These are phyloP conservation scores for Gadus chalcogrammus DNA, from an alignment of 2,113 vertebrate genomes.

Conservation along the genomic window DNA sequence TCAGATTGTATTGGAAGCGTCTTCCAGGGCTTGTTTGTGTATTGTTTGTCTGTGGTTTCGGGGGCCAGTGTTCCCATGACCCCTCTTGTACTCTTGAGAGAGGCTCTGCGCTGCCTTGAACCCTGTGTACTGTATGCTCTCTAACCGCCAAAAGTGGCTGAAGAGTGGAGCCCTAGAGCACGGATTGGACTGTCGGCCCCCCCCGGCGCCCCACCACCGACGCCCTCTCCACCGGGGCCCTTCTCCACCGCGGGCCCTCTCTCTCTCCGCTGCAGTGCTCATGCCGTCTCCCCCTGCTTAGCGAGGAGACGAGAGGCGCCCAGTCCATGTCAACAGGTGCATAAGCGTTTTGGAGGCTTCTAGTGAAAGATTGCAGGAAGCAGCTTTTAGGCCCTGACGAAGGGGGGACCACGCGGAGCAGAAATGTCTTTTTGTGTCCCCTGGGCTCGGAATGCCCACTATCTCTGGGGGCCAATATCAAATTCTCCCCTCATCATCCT, in stretches of 20 bases:
- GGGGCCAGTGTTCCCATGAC: too few species aligned
- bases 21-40: too few species aligned
- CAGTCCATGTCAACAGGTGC: slow-evolving; percentile 70
- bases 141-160: too few species aligned
- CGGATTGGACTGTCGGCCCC: slow-evolving; percentile 4
- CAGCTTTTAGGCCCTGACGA: slow-evolving; percentile 70
- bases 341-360: slow-evolving; percentile 72
- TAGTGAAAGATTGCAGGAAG: slow-evolving; percentile 83
- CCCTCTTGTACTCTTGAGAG: too few species aligned
- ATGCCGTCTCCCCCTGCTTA: slow-evolving; percentile 26
- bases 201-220: background rate
- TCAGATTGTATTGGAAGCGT: too few species aligned
- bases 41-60: too few species aligned
- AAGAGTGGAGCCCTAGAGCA: background rate
- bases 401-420: slow-evolving; percentile 69
- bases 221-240: too few species aligned
- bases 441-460: slow-evolving; percentile 76
- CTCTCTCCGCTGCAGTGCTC: too few species aligned
- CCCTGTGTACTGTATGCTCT: too few species aligned
- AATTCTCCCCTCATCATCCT: slow-evolving; percentile 73
- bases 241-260: too few species aligned
- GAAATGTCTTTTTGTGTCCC: slow-evolving; percentile 79
- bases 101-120: too few species aligned
- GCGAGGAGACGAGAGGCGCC: slow-evolving; percentile 65
- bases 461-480: slow-evolving; percentile 78